Percentiles rank a stretch among this genome's conserved stretches.
These are phyloP conservation scores for Callyntrura sp. DNA, from an alignment of 2,888 invertebrate genomes.

Conservation along the genomic window DNA sequence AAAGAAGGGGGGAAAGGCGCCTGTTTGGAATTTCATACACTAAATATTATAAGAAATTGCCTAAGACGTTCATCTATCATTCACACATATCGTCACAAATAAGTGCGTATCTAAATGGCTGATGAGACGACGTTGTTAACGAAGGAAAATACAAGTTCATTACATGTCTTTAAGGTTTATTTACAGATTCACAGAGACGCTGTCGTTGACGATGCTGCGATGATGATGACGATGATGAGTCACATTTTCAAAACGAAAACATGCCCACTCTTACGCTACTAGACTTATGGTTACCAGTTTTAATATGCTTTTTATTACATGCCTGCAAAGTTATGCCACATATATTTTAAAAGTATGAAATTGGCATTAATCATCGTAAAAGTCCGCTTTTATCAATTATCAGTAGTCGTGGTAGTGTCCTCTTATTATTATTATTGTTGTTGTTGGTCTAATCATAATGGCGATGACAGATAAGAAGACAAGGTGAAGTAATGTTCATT, in stretches of 20 bases:
- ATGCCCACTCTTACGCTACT: not conserved
- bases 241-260: not conserved
- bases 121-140: not conserved
- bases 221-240: not conserved
- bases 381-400: conserved; percentile 9
- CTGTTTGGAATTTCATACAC: too few species aligned
- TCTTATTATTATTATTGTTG: conserved; percentile 24
- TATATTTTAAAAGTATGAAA: conserved; percentile 5
- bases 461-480: conserved; percentile 77
- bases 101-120: not conserved
- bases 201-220: too few species aligned
- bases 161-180: not conserved
- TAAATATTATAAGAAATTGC: too few species aligned
- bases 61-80: too few species aligned
- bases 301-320: not conserved
- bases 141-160: not conserved
- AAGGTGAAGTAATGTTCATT: conserved; percentile 71
- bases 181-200: not conserved
- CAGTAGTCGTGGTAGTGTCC: conserved; percentile 20
- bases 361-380: conserved; percentile 2
- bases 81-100: not conserved
- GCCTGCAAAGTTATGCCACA: not conserved
- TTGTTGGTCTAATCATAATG: conserved; percentile 59
- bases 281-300: not conserved
- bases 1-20: too few species aligned